These are phyloP conservation scores for Didymodactylos carnosus DNA, from an alignment of 2,888 invertebrate genomes.

Conservation along the genomic window DNA sequence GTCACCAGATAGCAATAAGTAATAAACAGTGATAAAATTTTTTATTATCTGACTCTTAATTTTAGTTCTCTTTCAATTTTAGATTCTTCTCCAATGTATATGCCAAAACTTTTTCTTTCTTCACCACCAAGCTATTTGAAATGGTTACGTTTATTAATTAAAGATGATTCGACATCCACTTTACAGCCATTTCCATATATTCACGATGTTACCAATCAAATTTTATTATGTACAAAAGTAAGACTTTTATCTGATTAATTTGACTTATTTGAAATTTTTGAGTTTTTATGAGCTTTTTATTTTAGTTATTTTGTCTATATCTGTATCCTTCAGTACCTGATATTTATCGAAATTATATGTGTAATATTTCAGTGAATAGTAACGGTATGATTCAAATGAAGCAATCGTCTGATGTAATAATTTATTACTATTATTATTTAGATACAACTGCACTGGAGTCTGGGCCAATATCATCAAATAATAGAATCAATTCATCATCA, in stretches of 20 bases:
- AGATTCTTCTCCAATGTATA: background rate
- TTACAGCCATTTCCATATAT: conserved; percentile 8
- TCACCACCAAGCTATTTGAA: background rate
- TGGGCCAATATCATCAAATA: too few species aligned
- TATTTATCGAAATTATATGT: background rate
- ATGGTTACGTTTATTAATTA: background rate
- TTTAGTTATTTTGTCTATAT: background rate
- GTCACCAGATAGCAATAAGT: background rate
- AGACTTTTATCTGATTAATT: too few species aligned
- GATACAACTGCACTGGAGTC: background rate
- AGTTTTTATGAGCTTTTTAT: background rate
- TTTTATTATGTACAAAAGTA: background rate
- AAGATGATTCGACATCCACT: background rate
- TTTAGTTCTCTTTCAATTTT: background rate
- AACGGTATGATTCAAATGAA: too few species aligned
- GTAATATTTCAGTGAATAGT: background rate
- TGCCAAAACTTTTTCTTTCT: background rate
- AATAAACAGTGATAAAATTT: background rate
- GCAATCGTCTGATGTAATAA: too few species aligned
- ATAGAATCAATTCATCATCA: too few species aligned
- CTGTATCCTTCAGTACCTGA: background rate
- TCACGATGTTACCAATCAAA: conserved; percentile 6
- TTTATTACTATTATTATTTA: too few species aligned
- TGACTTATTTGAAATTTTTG: too few species aligned
- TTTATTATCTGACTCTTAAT: background rate